A percentile compares a stretch with the other conserved stretches of the same genome.
Evolutionary conservation across 1,140 invertebrate genomes (phyloP).

Genomic region (Nilaparvata lugens): DNA sequence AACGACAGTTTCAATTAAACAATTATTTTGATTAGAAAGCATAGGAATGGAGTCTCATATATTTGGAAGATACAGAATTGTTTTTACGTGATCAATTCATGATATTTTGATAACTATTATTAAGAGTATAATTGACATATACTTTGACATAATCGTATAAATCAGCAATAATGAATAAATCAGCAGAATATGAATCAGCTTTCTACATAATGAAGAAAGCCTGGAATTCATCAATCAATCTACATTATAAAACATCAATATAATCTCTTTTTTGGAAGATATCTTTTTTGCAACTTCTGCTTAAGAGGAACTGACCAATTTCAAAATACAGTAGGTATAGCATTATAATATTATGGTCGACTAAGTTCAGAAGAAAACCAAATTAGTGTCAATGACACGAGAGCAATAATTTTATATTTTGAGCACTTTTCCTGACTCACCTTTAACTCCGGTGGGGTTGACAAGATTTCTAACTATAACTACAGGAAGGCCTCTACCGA

Average conservation of each 20-base stretch:
- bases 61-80: too few relatives aligned
- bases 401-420: background rate
- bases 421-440: conserved; percentile 33
- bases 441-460: conserved; percentile 76
- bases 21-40: too few relatives aligned
- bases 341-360: conserved; percentile 3
- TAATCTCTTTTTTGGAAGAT: background rate
- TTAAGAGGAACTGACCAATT: background rate
- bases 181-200: too few relatives aligned
- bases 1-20: too few relatives aligned
- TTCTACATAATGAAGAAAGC: too few relatives aligned
- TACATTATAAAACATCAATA: background rate
- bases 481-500: conserved; percentile 85
- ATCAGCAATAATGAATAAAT: too few relatives aligned
- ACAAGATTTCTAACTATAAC: conserved; percentile 67
- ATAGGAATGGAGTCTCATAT: too few relatives aligned
- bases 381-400: background rate
- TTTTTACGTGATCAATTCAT: too few relatives aligned
- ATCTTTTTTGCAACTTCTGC: background rate
- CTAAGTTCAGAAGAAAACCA: background rate
- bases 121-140: too few relatives aligned
- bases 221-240: too few relatives aligned
- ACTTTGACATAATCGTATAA: too few relatives aligned
- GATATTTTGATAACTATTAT: too few relatives aligned
- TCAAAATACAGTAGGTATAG: background rate